A percentile compares a stretch with the other conserved stretches of the same genome.
These are phyloP conservation scores for Psittacula derbiana DNA, from an alignment of 2,797 vertebrate genomes.

Conservation along the genomic window DNA sequence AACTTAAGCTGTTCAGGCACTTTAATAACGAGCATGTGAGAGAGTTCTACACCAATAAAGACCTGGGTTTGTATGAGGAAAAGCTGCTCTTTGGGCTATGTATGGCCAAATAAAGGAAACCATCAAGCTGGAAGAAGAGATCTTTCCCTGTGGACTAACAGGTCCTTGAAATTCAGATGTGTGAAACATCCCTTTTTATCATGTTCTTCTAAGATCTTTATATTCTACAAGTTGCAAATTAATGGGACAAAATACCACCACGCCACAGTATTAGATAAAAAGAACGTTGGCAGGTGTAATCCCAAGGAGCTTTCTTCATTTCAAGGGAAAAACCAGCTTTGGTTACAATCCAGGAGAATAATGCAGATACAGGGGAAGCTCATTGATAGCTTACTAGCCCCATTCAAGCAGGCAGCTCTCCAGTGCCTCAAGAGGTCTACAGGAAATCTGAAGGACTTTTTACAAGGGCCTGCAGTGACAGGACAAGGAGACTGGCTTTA, in stretches of 20 bases:
- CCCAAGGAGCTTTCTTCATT: neutral
- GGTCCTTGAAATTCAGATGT: neutral
- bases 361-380: neutral
- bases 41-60: neutral
- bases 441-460: neutral
- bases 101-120: neutral
- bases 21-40: neutral
- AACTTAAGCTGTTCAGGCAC: neutral
- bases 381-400: neutral
- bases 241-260: neutral
- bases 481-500: neutral
- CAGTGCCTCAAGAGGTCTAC: neutral
- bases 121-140: neutral
- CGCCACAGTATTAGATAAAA: neutral
- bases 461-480: neutral
- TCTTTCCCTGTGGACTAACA: neutral
- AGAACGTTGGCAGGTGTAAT: neutral
- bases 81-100: neutral
- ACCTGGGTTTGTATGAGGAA: neutral
- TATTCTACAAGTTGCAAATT: constrained; percentile 11
- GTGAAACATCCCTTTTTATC: neutral
- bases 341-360: neutral
- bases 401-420: neutral
- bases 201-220: constrained; percentile 33
- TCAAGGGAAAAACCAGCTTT: neutral